Evolutionary conservation across 2,888 invertebrate genomes (phyloP).

Genomic region (Acronicta aceris): DNA sequence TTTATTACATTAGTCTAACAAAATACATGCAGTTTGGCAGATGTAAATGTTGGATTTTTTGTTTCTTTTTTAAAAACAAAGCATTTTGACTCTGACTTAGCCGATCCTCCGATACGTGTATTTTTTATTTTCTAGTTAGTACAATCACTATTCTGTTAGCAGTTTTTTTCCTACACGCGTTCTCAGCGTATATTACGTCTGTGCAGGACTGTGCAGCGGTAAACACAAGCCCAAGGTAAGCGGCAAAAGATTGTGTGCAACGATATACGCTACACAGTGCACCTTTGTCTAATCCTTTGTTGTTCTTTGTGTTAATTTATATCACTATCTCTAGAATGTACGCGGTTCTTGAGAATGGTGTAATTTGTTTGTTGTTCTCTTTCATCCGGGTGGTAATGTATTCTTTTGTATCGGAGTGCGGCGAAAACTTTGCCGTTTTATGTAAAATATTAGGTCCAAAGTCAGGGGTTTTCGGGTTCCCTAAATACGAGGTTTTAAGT

Average conservation of each 20-base stretch:
- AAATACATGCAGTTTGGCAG: too few species aligned
- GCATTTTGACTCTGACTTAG: too few species aligned
- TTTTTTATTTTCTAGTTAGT: too few species aligned
- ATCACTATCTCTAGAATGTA: conserved; percentile 38
- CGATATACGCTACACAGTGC: conserved; percentile 59
- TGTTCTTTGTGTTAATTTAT: conserved; percentile 69
- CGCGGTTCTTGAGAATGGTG: conserved; percentile 23
- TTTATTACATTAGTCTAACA: too few species aligned
- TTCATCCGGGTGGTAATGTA: conserved; percentile 20
- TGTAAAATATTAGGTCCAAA: not conserved
- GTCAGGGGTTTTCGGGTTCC: not conserved
- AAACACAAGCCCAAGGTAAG: conserved; percentile 24
- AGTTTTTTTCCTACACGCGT: too few species aligned
- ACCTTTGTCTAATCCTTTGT: conserved; percentile 65
- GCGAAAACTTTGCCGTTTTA: not conserved
- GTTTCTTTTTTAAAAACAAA: too few species aligned
- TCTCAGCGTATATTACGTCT: too few species aligned
- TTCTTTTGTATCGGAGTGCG: conserved; percentile 13
- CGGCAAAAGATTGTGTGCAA: conserved; percentile 44
- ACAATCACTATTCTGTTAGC: too few species aligned
- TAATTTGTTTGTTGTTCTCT: conserved; percentile 43
- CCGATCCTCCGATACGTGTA: too few species aligned
- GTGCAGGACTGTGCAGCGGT: conserved; percentile 1
- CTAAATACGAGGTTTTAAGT: too few species aligned
- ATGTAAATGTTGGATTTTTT: too few species aligned